These are phyloP conservation scores for Mesembrinibis cayennensis DNA, from an alignment of 2,113 vertebrate species.

Conservation along the genomic window DNA sequence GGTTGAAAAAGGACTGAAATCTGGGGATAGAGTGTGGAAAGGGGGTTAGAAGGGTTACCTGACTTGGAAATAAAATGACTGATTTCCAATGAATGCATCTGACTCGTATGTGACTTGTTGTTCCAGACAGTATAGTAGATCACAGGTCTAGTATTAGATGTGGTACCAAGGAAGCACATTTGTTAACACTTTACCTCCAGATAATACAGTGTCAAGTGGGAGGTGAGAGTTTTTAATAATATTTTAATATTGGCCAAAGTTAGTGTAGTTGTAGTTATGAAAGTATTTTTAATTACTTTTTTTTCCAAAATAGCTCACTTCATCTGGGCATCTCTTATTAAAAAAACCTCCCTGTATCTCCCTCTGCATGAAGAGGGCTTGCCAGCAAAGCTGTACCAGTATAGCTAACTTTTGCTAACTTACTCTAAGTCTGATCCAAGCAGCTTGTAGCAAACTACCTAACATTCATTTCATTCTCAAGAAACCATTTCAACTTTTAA, in stretches of 20 bases:
- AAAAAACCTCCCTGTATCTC: background rate
- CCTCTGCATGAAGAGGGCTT: background rate
- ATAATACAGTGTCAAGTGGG: background rate
- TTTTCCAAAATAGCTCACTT: background rate
- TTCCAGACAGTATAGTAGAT: background rate
- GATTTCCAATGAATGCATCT: background rate
- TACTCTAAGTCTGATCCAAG: background rate
- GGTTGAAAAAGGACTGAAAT: background rate
- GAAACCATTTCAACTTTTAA: background rate
- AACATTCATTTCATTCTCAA: background rate
- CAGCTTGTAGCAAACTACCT: background rate
- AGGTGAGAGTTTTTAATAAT: no score
- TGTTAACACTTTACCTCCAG: background rate
- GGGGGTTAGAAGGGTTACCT: background rate
- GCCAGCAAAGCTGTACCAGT: background rate
- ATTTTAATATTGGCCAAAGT: background rate
- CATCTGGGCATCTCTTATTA: background rate
- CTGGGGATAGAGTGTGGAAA: background rate
- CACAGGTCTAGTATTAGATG: background rate
- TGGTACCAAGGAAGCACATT: background rate
- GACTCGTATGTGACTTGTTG: background rate
- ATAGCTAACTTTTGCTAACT: background rate
- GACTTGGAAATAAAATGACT: background rate
- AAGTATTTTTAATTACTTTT: background rate
- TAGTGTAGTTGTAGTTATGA: background rate